phyloP scores from a whole-genome alignment of 2,888 invertebrate genomes.

The Melolontha melolontha region DNA sequence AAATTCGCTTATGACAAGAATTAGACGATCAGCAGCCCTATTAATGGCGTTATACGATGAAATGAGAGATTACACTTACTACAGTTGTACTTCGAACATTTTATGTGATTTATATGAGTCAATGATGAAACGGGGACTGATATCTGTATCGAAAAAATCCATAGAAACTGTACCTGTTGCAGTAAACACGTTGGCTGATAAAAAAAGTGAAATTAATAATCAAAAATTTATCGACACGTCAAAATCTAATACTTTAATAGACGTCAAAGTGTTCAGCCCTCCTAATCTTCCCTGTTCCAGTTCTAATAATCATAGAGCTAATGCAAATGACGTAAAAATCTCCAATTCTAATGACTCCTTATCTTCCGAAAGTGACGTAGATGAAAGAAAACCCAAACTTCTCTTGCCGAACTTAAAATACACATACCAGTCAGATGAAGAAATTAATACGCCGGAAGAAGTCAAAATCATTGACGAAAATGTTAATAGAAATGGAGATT shows the following conservation, averaged over 20 bases:
- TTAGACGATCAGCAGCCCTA: slow-evolving; percentile 38
- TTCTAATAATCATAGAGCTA: slow-evolving; percentile 2
- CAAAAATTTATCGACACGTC: neutral
- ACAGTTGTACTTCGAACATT: slow-evolving; percentile 40
- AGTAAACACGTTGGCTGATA: neutral
- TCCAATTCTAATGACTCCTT: slow-evolving; percentile 9
- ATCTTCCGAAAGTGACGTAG: slow-evolving; percentile 38
- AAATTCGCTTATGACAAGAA: slow-evolving; percentile 35
- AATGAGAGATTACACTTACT: slow-evolving; percentile 43
- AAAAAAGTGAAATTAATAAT: neutral
- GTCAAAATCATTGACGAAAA: slow-evolving; percentile 39
- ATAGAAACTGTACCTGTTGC: slow-evolving; percentile 1
- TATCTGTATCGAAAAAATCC: slow-evolving; percentile 7
- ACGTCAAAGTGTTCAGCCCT: too few relatives aligned
- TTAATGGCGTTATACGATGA: slow-evolving; percentile 42
- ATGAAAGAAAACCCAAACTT: neutral
- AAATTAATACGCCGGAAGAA: slow-evolving; percentile 41
- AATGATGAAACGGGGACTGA: slow-evolving; percentile 37
- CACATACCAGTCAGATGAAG: slow-evolving; percentile 39
- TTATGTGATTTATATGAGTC: slow-evolving; percentile 40
- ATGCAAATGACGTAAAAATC: neutral
- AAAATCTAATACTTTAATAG: neutral
- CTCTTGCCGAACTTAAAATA: slow-evolving; percentile 43
- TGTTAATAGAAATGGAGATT: slow-evolving; percentile 17
- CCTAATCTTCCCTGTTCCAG: slow-evolving; percentile 3